Evolutionary conservation across 2,888 invertebrate species (phyloP), one percentile per base, ranked within the genome.

Genomic region (Notocelia uddmanniana): DNA sequence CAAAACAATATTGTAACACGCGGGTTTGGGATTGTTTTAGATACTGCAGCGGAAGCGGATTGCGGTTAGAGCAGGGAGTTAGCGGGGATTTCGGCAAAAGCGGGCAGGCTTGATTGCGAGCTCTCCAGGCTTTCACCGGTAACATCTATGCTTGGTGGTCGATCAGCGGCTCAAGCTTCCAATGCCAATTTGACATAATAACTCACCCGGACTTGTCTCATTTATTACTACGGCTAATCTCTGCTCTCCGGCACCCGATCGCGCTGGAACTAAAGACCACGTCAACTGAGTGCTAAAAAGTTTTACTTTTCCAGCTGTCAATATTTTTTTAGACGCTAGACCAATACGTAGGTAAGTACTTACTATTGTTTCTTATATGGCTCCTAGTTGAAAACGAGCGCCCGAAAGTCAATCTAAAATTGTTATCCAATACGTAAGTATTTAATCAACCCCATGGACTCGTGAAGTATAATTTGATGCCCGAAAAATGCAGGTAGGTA

Each of bases 91-190:
- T 78, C 54, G 41, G 55, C 68, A 19, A 73, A 73, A 72, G 72
- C 72, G 60, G 60, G 77, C 76, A 76, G 76, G 78, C 80, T 81
- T 83, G 82, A 83, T 84, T 82, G 80, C 78, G 78, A 78, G 82
- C 80, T 83, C 79, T 81, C 75, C 78, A 79, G 79, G 82, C 80
- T 82, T 81, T 81, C 78, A 80, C 79, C 76, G 75, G 69, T 70
- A 75, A 76, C 74, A 73, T 77, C 74, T 60, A 55, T 55, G 59
- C 60, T 31, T 23, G 45, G 45, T 15, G 45, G 5, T 6, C 45
- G n/a, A 45, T n/a, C n/a, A n/a, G 45, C n/a, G n/a, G 8, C 45
- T 5, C 1, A 45, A n/a, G 5, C n/a, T 45, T 45, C 45, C 8
- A 15, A 45, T 15, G 15, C 45, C 45, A 45, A 45, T n/a, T 45